Evolutionary conservation across 2,113 vertebrate genomes (phyloP), one percentile per base, ranked within the genome.

Genomic region (Acrocephalus arundinaceus): DNA sequence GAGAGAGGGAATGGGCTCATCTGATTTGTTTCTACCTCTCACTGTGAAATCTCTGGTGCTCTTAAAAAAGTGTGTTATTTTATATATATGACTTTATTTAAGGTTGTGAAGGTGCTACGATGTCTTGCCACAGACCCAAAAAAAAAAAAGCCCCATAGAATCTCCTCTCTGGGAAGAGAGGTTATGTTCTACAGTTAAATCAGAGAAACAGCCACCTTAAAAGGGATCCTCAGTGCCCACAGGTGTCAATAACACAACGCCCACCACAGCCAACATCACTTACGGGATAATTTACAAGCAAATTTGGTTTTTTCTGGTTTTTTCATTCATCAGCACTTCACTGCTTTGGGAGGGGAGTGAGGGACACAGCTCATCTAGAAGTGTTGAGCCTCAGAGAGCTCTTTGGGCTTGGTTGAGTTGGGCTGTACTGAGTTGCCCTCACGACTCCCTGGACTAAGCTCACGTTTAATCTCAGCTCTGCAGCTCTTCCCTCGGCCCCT

Each of bases 1-100:
- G 87, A 94, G 91, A 95, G 94, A 84, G 78, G 86, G 96, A 95
- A 78, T 65, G 70, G 91, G 94, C 83, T 78, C 4, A 76, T 95
- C 89, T 93, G 92, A 96, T 96, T 94, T 96, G 96, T 97, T 94
- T 97, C 98, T 98, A 98, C 98, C 98, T 98, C 98, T 98, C 98
- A 98, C 98, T 98, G 98, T 98, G 97, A 98, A 98, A 97, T 98
- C 94, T 97, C 97, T 97, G 98, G 98, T 98, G 98, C 98, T 98
- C 97, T 97, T 92, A 24, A 87, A 85, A 84, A 93, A 94, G 95
- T 87, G 94, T 91, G 87, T 98, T 97, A 96, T 95, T 65, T 97
- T 97, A 95, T 96, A 93, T 98, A 94, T 97, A 97, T 98, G 97
- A 98, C 90, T 97, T 96, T 97, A 98, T 98, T 98, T 98, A 98